These are phyloP conservation scores for Noctua janthe DNA, from an alignment of 2,888 invertebrate genomes.

Conservation along the genomic window DNA sequence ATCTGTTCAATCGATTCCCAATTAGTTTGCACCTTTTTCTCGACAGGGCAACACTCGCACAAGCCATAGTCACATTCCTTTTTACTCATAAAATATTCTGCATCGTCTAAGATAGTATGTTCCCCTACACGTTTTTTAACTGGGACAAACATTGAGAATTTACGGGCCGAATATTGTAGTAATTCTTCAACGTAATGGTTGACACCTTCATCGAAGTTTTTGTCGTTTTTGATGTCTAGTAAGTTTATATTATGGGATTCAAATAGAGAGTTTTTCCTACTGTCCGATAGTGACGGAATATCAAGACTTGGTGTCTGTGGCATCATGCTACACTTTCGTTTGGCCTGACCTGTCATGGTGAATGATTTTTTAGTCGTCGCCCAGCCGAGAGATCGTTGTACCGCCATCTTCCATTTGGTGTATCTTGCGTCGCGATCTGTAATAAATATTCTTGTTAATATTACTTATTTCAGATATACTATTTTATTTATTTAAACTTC, in stretches of 20 bases:
- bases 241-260: conserved; percentile 59
- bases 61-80: conserved; percentile 86
- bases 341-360: conserved; percentile 94
- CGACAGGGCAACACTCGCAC: conserved; percentile 82
- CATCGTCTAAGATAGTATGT: conserved; percentile 84
- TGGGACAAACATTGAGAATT: conserved; percentile 81
- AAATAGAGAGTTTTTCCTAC: conserved; percentile 74
- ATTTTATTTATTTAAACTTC: no score
- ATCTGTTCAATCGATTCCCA: conserved; percentile 87
- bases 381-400: conserved; percentile 97
- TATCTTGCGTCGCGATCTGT: conserved; percentile 95
- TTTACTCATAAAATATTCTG: conserved; percentile 83
- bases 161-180: conserved; percentile 81
- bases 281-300: conserved; percentile 68
- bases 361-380: conserved; percentile 93
- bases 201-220: conserved; percentile 72
- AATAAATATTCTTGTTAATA: conserved; percentile 4
- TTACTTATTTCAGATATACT: neutral
- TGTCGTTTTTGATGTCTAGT: conserved; percentile 68
- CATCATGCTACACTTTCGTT: conserved; percentile 81
- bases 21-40: conserved; percentile 78
- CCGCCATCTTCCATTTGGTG: conserved; percentile 98
- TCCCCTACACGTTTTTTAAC: conserved; percentile 74
- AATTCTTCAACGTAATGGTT: conserved; percentile 80
- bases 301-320: conserved; percentile 71